These are phyloP conservation scores for Lepidurus apus DNA, from an alignment of 1,140 invertebrate species.

Conservation along the genomic window DNA sequence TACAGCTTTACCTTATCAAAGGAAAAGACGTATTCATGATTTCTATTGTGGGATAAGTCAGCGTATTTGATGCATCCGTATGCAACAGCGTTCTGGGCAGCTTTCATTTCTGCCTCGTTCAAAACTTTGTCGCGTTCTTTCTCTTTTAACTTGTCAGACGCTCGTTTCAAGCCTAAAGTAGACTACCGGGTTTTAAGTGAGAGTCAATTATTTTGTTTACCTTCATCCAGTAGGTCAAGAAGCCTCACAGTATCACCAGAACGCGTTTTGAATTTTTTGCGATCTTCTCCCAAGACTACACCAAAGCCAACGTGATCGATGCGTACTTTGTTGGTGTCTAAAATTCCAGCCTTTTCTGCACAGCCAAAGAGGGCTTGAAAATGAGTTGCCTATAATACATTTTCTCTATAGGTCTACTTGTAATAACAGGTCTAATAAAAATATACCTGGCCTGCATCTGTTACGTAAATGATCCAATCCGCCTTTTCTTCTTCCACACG, in stretches of 20 bases:
- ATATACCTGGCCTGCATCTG: conserved; percentile 81
- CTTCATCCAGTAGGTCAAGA: conserved; percentile 89
- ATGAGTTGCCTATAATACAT: conserved; percentile 57
- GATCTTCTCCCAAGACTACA: conserved; percentile 95
- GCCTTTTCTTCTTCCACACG: conserved; percentile 80
- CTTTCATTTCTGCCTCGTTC: conserved; percentile 70
- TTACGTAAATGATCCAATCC: conserved; percentile 92
- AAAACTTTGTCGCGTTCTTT: conserved; percentile 86
- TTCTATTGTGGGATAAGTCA: conserved; percentile 88
- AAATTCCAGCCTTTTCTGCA: conserved; percentile 63
- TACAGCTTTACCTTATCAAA: conserved; percentile 72
- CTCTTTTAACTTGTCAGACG: conserved; percentile 79
- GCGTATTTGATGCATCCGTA: conserved; percentile 99
- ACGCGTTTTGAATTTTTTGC: conserved; percentile 98
- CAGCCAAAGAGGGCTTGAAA: conserved; percentile 71
- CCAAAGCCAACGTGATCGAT: conserved; percentile 93
- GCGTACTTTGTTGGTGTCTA: conserved; percentile 56
- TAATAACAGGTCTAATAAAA: neutral
- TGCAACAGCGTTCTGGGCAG: conserved; percentile 83
- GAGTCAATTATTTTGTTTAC: conserved; percentile 42
- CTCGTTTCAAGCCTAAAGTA: conserved; percentile 62
- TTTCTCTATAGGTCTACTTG: conserved; percentile 29
- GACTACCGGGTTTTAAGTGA: conserved; percentile 25
- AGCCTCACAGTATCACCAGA: conserved; percentile 93
- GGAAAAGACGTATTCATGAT: conserved; percentile 95